A percentile compares a stretch with the other conserved stretches of the same genome.
phyloP scores from a whole-genome alignment of 37 sponge, comb jelly and placozoan species.

The Oscarella lobularis region DNA sequence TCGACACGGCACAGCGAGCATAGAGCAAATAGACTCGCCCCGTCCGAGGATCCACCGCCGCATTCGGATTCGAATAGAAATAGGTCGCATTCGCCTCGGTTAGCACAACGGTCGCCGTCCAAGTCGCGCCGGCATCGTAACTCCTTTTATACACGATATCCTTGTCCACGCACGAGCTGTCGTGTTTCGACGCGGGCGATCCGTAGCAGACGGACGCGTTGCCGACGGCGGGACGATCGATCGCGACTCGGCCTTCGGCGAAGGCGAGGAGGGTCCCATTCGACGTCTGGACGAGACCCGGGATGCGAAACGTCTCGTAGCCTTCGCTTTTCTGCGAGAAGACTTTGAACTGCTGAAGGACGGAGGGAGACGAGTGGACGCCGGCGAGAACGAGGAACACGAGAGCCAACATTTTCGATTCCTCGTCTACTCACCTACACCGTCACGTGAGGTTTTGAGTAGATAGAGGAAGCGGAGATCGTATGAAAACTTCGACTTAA shows the following conservation, averaged over 20 bases:
- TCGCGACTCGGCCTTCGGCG: background rate
- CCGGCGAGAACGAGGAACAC: too few relatives aligned
- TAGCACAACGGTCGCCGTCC: background rate
- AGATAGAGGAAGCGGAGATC: too few relatives aligned
- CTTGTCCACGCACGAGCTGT: constrained; percentile 7
- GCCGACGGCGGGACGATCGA: background rate
- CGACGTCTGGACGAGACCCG: background rate
- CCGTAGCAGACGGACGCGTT: background rate
- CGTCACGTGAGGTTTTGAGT: too few relatives aligned
- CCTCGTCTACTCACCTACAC: too few relatives aligned
- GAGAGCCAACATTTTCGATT: too few relatives aligned
- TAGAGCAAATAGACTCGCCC: background rate
- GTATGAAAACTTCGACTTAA: too few relatives aligned
- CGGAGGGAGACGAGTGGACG: too few relatives aligned
- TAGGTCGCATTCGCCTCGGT: background rate
- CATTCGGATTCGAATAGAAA: constrained; percentile 1
- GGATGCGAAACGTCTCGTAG: constrained; percentile 4
- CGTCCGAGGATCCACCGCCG: background rate
- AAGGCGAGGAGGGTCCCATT: background rate
- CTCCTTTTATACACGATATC: constrained; percentile 2
- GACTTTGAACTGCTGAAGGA: background rate
- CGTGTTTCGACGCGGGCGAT: background rate
- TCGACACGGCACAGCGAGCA: background rate
- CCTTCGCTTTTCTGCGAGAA: background rate
- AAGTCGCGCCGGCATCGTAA: background rate